Evolutionary conservation across 1,140 invertebrate species (phyloP).

Genomic region (Leptoteleia sp.): DNA sequence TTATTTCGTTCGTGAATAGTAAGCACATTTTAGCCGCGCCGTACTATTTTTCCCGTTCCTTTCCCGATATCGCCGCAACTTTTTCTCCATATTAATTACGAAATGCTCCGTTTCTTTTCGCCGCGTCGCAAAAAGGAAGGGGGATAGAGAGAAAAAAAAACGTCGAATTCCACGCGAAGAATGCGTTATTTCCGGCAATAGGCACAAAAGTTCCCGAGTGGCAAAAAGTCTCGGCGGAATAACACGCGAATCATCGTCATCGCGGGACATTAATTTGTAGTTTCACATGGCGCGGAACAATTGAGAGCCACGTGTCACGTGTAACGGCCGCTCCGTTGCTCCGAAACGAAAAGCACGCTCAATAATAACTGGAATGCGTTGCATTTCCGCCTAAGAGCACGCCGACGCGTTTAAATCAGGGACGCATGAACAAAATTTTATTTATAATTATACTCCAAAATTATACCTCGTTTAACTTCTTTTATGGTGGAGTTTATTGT

Average conservation of each 20-base stretch:
- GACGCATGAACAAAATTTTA: too few species aligned
- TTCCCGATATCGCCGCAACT: conserved; percentile 5
- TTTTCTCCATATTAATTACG: conserved; percentile 33
- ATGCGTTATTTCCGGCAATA: conserved; percentile 48
- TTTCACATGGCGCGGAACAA: conserved; percentile 56
- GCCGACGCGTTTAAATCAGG: conserved; percentile 1
- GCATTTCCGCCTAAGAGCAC: conserved; percentile 18
- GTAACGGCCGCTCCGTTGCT: conserved; percentile 38
- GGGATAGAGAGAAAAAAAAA: too few species aligned
- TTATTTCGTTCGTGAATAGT: too few species aligned
- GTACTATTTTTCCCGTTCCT: conserved; percentile 22
- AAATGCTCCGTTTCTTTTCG: conserved; percentile 37
- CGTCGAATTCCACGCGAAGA: conserved; percentile 14
- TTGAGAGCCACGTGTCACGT: conserved; percentile 46
- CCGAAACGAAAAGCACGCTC: conserved; percentile 25
- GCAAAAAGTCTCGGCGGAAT: conserved; percentile 6
- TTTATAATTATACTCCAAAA: too few species aligned
- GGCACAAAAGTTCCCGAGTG: conserved; percentile 41
- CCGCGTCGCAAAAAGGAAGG: conserved; percentile 22
- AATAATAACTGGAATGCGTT: conserved; percentile 32
- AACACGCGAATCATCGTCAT: conserved; percentile 45
- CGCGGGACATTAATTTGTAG: conserved; percentile 50
- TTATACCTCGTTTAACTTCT: too few species aligned
- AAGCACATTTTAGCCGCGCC: too few species aligned
- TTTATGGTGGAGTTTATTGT: too few species aligned